Evolutionary conservation across 2,113 vertebrate genomes (phyloP), one percentile per base, ranked within the genome.

Genomic region (Scomber scombrus): DNA sequence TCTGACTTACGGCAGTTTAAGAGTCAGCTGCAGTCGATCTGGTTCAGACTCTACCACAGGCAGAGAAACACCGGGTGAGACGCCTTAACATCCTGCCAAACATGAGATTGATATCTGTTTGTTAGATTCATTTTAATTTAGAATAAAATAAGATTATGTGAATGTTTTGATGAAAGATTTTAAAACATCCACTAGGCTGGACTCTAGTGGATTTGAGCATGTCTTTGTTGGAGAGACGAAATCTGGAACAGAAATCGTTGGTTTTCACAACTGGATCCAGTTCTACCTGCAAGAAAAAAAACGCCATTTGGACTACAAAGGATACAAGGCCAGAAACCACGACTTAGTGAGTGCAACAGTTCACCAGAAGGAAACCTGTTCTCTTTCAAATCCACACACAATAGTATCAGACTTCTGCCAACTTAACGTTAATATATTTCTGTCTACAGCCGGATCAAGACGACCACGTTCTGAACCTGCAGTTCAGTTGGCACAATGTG

Each of bases 191-290:
- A 21, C 16, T 90, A 97, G 96, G 29, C 78, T 89, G 11, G 95
- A 97, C 87, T 97, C 97, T 4, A 94, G 93, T 14, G 96, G 96
- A 0, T 98, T 97, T 60, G 96, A 97, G 76, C 97, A 97, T 0
- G 95, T 97, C 77, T 98, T 96, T 94, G 95, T 97, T 13, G 96
- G 96, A 46, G 96, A 97, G 89, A 96, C 93, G 0, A 95, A 89
- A 58, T 85, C 71, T 62, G 94, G 92, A 3, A 90, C 88, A 64
- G 94, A 96, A 82, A 94, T 97, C 34, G 82, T 96, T 69, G 96
- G 96, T 19, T 94, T 97, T 71, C 97, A 97, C 85, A 97, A 97
- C 92, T 97, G 96, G 96, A 89, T 97, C 68, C 96, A 97, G 85
- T 97, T 97, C 91, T 97, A 97, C 89, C 91, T 96, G 79, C 96